A percentile compares a stretch with the other conserved stretches of the same genome.
These are phyloP conservation scores for Psilopogon haemacephalus DNA, from an alignment of 2,113 vertebrate genomes.

Conservation along the genomic window DNA sequence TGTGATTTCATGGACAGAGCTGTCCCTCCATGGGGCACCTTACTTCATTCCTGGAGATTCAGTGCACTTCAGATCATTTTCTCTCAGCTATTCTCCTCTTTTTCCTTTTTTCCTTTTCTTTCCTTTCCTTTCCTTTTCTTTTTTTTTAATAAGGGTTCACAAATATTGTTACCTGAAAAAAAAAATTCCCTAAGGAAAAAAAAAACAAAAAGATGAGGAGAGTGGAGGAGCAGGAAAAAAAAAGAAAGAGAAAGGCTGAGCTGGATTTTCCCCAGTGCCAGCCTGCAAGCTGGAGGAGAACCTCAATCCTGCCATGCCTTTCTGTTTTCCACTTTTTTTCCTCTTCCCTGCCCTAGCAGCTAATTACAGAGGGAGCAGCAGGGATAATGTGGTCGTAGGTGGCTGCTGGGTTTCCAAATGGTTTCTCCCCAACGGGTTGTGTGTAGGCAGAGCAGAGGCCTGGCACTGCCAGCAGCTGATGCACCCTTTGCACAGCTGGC, in stretches of 20 bases:
- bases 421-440: not conserved
- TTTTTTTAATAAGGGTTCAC: not conserved
- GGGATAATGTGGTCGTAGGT: not conserved
- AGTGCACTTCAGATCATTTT: not conserved
- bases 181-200: not conserved
- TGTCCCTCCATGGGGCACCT: not conserved
- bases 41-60: not conserved
- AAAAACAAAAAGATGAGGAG: not conserved
- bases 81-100: not conserved
- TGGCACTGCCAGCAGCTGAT: not conserved
- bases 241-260: not conserved
- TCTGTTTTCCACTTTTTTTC: not conserved
- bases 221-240: not conserved
- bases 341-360: slow-evolving; percentile 17
- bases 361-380: not conserved
- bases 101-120: not conserved
- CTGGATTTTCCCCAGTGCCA: not conserved
- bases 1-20: not conserved
- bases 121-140: not conserved
- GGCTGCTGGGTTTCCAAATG: not conserved
- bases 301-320: not conserved
- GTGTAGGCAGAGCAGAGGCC: slow-evolving; percentile 42
- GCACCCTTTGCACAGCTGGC: not conserved
- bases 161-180: not conserved
- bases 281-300: not conserved